These are phyloP conservation scores for Dermatemys mawii DNA, from an alignment of 2,113 vertebrate genomes.

Conservation along the genomic window DNA sequence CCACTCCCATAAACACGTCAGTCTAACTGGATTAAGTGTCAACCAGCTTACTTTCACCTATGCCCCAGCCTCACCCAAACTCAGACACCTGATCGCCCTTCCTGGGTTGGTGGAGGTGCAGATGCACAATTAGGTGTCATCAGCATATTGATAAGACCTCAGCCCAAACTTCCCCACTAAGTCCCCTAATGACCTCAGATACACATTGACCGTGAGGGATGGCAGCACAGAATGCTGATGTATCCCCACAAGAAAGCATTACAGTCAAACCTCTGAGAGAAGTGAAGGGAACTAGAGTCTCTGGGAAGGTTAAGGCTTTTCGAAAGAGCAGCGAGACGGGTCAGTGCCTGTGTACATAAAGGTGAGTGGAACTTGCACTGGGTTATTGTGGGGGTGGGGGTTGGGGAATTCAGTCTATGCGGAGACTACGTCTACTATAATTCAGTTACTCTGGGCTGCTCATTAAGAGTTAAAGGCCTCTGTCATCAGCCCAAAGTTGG, in stretches of 20 bases:
- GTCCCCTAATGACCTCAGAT: not conserved
- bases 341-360: not conserved
- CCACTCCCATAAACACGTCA: not conserved
- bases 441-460: not conserved
- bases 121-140: not conserved
- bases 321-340: not conserved
- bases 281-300: not conserved
- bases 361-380: not conserved
- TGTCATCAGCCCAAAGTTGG: not conserved
- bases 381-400: not conserved
- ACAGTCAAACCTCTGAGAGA: not conserved
- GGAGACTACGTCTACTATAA: not conserved
- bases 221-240: not conserved
- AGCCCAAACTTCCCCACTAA: not conserved
- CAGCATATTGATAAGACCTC: not conserved
- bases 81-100: not conserved
- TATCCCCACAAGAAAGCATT: not conserved
- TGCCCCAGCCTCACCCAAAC: not conserved
- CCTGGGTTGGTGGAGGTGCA: not conserved
- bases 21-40: not conserved
- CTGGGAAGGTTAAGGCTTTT: not conserved
- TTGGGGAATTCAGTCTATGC: not conserved
- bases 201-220: not conserved
- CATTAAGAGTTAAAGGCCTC: not conserved
- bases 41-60: not conserved